Evolutionary conservation across 2,888 invertebrate genomes (phyloP), one percentile per base, ranked within the genome.

Genomic region (Thera obeliscata): DNA sequence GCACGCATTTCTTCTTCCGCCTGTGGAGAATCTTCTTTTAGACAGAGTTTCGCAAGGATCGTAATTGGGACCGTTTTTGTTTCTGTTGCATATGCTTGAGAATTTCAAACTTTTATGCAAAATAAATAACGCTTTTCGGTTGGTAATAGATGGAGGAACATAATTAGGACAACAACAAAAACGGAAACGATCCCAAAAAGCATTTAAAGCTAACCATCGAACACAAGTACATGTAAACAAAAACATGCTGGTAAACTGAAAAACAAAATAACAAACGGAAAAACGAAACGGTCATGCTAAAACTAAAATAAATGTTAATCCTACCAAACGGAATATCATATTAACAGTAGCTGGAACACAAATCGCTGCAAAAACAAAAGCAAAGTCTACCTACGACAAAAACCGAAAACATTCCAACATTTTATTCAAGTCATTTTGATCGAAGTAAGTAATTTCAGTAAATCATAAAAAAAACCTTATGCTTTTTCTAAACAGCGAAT

Each of bases 1-100:
- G 97, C 86, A 98, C 97, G 95, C 98, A 98, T 94, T 98, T 98
- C 94, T 98, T 98, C 96, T 98, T 98, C 95, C 98, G 98, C 95
- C 98, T 98, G 95, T 4, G 94, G 95, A 73, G 12, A 70, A 38
- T 11, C n/a, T 12, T 3, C 55, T 72, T 46, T 65, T 41, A 58
- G 41, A 56, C 41, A 58, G 66, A n/a, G 71, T 68, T 22, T 12
- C 66, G 1, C 75, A 67, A 50, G 73, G 76, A 3, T 41, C 50
- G 43, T 12, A 8, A 0, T 62, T 74, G 41, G 72, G 72, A 67
- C 76, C 73, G 74, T 70, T 77, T 77, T 74, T 70, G 71, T 71
- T 76, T 69, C 72, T 72, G 64, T 61, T 75, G 52, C 66, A 68
- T 57, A 58, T 36, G 0, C 12, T 48, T 46, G 62, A 48, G 3